A percentile compares a stretch with the other conserved stretches of the same genome.
Conservation (phyloP, 2,888 invertebrate species). For the Brachyptera risi region DNA sequence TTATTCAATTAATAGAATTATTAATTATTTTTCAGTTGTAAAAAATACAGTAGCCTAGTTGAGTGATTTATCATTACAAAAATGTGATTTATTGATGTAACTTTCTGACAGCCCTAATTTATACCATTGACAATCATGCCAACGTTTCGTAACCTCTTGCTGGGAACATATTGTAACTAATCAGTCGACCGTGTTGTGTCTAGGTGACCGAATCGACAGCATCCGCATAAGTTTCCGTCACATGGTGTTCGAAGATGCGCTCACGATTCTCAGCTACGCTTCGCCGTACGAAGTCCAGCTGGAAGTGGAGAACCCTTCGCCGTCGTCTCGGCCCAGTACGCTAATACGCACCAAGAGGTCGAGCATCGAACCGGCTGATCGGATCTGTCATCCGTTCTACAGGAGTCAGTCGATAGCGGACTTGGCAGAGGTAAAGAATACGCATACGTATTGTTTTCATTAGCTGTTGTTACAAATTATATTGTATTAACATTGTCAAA, state of each 20-base stretch:
- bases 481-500: too few relatives aligned
- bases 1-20: too few relatives aligned
- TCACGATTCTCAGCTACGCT: constrained; percentile 84
- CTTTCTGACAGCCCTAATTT: too few relatives aligned
- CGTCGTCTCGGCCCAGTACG: constrained; percentile 27
- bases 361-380: constrained; percentile 46
- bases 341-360: constrained; percentile 29
- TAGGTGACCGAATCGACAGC: constrained; percentile 84
- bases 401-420: constrained; percentile 76
- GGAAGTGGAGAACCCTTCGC: constrained; percentile 56
- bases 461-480: too few relatives aligned
- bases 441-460: too few relatives aligned
- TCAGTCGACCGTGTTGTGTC: constrained; percentile 31
- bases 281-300: constrained; percentile 85
- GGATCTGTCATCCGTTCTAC: constrained; percentile 71
- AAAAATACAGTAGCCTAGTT: too few relatives aligned
- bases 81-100: too few relatives aligned
- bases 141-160: too few relatives aligned
- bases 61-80: too few relatives aligned
- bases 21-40: too few relatives aligned
- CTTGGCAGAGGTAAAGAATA: constrained; percentile 54
- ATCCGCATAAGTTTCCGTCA: constrained; percentile 84
- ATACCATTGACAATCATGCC: too few relatives aligned
- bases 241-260: constrained; percentile 86
- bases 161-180: too few relatives aligned